Percentiles rank a stretch among this genome's conserved stretches.
Conservation (phyloP, 2,113 vertebrate genomes). For the Salvelinus fontinalis region DNA sequence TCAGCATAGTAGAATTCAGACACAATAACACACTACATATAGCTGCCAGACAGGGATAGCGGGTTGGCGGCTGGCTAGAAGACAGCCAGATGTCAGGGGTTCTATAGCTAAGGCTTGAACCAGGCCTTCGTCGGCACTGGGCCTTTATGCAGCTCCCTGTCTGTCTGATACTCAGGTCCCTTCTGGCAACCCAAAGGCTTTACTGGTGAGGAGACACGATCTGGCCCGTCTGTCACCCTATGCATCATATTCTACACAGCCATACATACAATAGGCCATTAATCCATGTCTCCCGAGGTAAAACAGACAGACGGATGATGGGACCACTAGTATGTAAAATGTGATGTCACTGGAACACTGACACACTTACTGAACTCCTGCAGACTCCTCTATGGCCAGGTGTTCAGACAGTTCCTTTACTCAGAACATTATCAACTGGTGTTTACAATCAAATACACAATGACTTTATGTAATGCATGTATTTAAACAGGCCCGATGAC, state of each 20-base stretch:
- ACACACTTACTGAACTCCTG: background rate
- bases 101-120: slow-evolving; percentile 78
- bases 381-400: slow-evolving; percentile 57
- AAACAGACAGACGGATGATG: slow-evolving; percentile 64
- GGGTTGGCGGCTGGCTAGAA: slow-evolving; percentile 73
- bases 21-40: slow-evolving; percentile 74
- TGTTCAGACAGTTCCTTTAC: slow-evolving; percentile 93
- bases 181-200: slow-evolving; percentile 73
- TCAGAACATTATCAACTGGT: slow-evolving; percentile 89
- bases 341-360: background rate
- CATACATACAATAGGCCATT: slow-evolving; percentile 74
- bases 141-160: slow-evolving; percentile 71
- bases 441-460: slow-evolving; percentile 97
- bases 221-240: slow-evolving; percentile 79
- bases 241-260: slow-evolving; percentile 61
- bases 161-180: slow-evolving; percentile 71
- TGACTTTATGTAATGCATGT: slow-evolving; percentile 96
- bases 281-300: slow-evolving; percentile 75
- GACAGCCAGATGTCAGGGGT: slow-evolving; percentile 79
- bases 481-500: slow-evolving; percentile 96
- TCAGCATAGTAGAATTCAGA: slow-evolving; percentile 62
- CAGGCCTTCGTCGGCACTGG: slow-evolving; percentile 74
- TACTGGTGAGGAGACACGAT: slow-evolving; percentile 78
- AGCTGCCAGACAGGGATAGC: slow-evolving; percentile 74
- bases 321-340: background rate